Evolutionary conservation across 1,140 invertebrate species (phyloP).

Genomic region (Leptinotarsa defecta): DNA sequence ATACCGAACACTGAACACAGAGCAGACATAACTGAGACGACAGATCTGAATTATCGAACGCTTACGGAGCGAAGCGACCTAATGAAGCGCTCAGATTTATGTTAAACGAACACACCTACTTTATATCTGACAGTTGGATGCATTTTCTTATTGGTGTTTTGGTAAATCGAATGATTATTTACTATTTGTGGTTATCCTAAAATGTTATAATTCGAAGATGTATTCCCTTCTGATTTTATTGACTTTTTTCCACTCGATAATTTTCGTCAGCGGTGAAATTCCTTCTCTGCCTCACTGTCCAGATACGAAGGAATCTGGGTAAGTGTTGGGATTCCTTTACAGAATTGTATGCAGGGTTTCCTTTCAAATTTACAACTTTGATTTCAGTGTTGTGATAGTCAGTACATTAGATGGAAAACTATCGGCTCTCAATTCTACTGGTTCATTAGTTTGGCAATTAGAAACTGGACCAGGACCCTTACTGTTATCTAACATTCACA

Average conservation of each 20-base stretch:
- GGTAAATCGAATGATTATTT: no score
- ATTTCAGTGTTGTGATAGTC: conserved; percentile 75
- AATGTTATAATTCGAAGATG: no score
- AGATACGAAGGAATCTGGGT: conserved; percentile 39
- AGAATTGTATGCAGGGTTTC: background rate
- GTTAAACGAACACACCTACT: no score
- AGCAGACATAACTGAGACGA: no score
- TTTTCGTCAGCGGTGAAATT: conserved; percentile 13
- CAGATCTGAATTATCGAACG: no score
- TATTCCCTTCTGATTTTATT: background rate
- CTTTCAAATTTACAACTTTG: background rate
- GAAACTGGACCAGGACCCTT: conserved; percentile 74
- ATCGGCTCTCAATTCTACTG: conserved; percentile 75
- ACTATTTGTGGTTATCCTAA: no score
- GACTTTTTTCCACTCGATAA: background rate
- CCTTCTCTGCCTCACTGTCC: conserved; percentile 38
- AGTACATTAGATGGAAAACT: conserved; percentile 87
- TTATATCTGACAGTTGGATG: no score
- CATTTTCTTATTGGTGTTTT: no score
- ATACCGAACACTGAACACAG: no score
- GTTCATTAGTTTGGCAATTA: conserved; percentile 75
- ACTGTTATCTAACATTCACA: conserved; percentile 83
- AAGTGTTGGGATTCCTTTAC: conserved; percentile 10
- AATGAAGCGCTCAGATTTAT: no score
- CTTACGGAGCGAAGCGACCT: no score